Percentiles rank a stretch among this genome's conserved stretches.
phyloP scores from a whole-genome alignment of 1,140 invertebrate genomes.

The Orussus abietinus region DNA sequence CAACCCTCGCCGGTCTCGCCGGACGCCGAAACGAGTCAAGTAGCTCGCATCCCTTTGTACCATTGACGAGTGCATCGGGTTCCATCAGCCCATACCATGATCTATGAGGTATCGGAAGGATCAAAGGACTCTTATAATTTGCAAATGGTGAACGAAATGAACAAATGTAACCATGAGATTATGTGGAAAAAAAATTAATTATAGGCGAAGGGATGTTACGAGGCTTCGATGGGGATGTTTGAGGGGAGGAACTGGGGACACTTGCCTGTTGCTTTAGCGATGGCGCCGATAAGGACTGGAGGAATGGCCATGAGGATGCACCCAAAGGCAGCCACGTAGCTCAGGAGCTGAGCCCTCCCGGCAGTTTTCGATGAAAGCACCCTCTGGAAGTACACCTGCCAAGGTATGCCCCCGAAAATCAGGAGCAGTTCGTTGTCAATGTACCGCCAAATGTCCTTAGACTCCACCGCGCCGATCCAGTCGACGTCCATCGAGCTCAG shows the following conservation, averaged over 20 bases:
- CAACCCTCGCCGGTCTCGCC: constrained; percentile 18
- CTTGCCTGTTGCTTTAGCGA: constrained; percentile 90
- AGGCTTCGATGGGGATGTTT: too few species aligned
- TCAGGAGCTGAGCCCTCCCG: constrained; percentile 85
- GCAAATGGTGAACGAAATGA: too few species aligned
- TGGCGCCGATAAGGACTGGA: constrained; percentile 92
- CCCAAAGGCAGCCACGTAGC: constrained; percentile 93
- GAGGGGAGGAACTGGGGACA: too few species aligned
- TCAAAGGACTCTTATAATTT: too few species aligned
- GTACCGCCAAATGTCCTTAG: constrained; percentile 76
- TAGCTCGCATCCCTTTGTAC: too few species aligned
- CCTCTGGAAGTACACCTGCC: constrained; percentile 98
- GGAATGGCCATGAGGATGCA: constrained; percentile 96
- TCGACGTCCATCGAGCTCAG: constrained; percentile 77
- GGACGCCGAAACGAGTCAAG: too few species aligned
- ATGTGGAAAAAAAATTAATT: too few species aligned
- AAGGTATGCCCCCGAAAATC: constrained; percentile 96
- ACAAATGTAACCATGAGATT: too few species aligned
- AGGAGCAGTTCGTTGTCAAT: constrained; percentile 88
- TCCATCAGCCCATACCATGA: too few species aligned
- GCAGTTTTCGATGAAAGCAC: constrained; percentile 95
- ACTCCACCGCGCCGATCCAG: constrained; percentile 82
- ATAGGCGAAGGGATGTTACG: too few species aligned
- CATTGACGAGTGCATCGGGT: too few species aligned
- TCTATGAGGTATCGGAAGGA: too few species aligned